A percentile compares a stretch with the other conserved stretches of the same genome.
These are phyloP conservation scores for Spea bombifrons DNA, from an alignment of 2,113 vertebrate species.

Conservation along the genomic window DNA sequence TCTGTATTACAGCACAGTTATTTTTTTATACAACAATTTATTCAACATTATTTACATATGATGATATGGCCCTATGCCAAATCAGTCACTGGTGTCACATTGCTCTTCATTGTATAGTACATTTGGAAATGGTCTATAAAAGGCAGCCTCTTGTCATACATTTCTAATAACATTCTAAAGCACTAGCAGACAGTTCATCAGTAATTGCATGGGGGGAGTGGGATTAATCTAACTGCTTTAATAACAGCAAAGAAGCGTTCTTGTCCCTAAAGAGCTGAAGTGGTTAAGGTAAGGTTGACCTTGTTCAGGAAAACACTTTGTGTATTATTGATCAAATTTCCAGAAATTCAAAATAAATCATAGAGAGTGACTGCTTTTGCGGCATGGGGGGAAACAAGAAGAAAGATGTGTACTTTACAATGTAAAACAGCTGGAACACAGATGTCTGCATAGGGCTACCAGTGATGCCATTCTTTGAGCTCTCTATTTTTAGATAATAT, in stretches of 20 bases:
- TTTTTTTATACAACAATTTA: too few relatives aligned
- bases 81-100: not conserved
- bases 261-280: constrained; percentile 36
- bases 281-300: constrained; percentile 47
- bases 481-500: too few relatives aligned
- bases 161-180: constrained; percentile 27
- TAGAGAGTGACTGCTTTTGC: constrained; percentile 20
- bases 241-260: constrained; percentile 29
- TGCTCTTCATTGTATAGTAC: not conserved
- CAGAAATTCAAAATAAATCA: constrained; percentile 46
- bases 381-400: constrained; percentile 18
- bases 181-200: constrained; percentile 41
- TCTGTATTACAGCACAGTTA: too few relatives aligned
- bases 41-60: too few relatives aligned
- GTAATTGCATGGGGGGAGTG: constrained; percentile 40
- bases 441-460: not conserved
- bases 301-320: constrained; percentile 48
- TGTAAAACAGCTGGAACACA: not conserved
- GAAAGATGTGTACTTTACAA: constrained; percentile 7
- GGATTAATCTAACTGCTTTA: constrained; percentile 22
- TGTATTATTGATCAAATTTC: constrained; percentile 49
- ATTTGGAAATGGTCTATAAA: constrained; percentile 26
- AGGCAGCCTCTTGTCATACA: constrained; percentile 18
- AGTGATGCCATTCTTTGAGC: too few relatives aligned
- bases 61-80: too few relatives aligned